These are phyloP conservation scores for Drosophila saltans DNA, from an alignment of 1,140 invertebrate species.

Conservation along the genomic window DNA sequence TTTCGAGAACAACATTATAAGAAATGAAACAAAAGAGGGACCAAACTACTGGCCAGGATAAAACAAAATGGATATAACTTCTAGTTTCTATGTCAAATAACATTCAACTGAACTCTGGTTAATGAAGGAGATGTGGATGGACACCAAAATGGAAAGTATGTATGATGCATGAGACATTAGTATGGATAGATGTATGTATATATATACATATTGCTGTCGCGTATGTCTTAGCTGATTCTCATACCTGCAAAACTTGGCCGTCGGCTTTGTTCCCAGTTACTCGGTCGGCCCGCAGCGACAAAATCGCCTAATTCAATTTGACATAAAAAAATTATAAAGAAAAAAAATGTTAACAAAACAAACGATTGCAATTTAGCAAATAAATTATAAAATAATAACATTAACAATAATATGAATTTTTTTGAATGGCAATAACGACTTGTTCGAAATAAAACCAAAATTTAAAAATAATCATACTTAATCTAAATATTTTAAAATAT, in stretches of 20 bases:
- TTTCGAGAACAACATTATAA: neutral
- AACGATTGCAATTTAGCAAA: slow-evolving; percentile 2
- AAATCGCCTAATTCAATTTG: slow-evolving; percentile 80
- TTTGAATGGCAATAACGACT: slow-evolving; percentile 14
- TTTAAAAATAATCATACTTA: neutral
- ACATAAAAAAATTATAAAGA: slow-evolving; percentile 21
- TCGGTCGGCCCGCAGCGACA: slow-evolving; percentile 91
- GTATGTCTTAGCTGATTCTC: slow-evolving; percentile 37
- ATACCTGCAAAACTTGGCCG: slow-evolving; percentile 89
- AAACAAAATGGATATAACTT: slow-evolving; percentile 2
- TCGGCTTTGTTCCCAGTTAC: slow-evolving; percentile 91
- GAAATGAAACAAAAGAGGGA: too few relatives aligned
- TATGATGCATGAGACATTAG: slow-evolving; percentile 1
- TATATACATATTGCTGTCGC: slow-evolving; percentile 25
- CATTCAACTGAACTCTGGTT: slow-evolving; percentile 28
- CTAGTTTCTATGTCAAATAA: neutral
- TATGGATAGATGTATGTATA: neutral
- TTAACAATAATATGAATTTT: neutral
- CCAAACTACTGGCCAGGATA: neutral
- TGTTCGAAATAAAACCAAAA: slow-evolving; percentile 3
- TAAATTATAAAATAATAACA: slow-evolving; percentile 7
- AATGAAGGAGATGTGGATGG: neutral
- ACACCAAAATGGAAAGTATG: slow-evolving; percentile 1
- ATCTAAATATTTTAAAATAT: too few relatives aligned
- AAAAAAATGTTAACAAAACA: slow-evolving; percentile 25